phyloP scores from a whole-genome alignment of 2,888 invertebrate genomes.

The Acronicta leporina region DNA sequence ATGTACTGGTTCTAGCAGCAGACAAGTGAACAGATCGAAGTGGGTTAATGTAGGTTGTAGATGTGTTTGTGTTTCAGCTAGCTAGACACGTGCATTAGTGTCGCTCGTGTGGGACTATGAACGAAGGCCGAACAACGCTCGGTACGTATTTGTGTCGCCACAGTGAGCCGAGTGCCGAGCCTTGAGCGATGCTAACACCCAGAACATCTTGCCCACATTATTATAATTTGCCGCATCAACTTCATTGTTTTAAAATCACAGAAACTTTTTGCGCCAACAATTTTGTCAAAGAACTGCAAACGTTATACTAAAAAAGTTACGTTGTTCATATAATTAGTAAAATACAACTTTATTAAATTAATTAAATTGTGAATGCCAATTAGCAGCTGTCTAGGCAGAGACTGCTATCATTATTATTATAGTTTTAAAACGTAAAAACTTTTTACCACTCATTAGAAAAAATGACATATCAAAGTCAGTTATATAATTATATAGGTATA shows the following conservation, averaged over 20 bases:
- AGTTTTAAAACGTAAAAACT: conserved; percentile 9
- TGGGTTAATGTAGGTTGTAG: conserved; percentile 37
- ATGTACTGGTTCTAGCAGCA: conserved; percentile 10
- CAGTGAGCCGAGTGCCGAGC: conserved; percentile 33
- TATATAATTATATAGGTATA: neutral
- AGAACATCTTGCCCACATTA: conserved; percentile 32
- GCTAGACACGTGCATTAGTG: conserved; percentile 19
- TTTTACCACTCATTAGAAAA: conserved; percentile 7
- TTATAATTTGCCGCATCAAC: conserved; percentile 26
- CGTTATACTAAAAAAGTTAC: conserved; percentile 10
- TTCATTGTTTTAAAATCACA: conserved; percentile 31
- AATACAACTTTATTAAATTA: conserved; percentile 4
- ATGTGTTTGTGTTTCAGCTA: conserved; percentile 26
- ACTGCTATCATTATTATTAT: conserved; percentile 24
- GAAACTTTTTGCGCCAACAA: conserved; percentile 11
- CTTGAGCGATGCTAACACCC: conserved; percentile 46
- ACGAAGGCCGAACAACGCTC: conserved; percentile 45
- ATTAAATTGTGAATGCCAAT: conserved; percentile 23
- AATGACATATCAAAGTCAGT: conserved; percentile 22
- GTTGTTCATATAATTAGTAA: conserved; percentile 7
- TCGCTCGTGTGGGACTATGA: conserved; percentile 33
- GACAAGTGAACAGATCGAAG: conserved; percentile 27
- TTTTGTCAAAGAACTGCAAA: conserved; percentile 30
- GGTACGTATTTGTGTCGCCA: conserved; percentile 18
- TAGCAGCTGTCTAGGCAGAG: conserved; percentile 17